Evolutionary conservation across 2,888 invertebrate species (phyloP).

Genomic region (Lomographa bimaculata): DNA sequence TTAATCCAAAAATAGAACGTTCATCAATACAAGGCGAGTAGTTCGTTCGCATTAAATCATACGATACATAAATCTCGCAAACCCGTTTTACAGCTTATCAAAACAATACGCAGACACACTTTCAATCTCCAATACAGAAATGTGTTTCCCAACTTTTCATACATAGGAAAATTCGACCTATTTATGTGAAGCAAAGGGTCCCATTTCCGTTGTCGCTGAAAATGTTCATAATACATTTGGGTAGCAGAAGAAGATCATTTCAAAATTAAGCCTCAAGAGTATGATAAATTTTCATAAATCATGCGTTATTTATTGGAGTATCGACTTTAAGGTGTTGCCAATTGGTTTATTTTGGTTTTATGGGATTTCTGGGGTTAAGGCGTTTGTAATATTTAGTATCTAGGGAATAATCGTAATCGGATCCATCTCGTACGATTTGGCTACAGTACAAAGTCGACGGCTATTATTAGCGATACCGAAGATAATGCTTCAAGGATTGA

Average conservation of each 20-base stretch:
- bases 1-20: constrained; percentile 60
- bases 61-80: constrained; percentile 79
- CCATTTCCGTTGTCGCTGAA: constrained; percentile 50
- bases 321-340: constrained; percentile 78
- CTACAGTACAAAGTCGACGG: constrained; percentile 40
- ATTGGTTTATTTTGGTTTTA: constrained; percentile 74
- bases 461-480: constrained; percentile 24
- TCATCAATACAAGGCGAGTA: constrained; percentile 77
- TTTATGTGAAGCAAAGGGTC: constrained; percentile 52
- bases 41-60: constrained; percentile 84
- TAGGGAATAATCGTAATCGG: constrained; percentile 66
- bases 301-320: constrained; percentile 79
- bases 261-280: constrained; percentile 82
- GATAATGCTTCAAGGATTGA: constrained; percentile 18
- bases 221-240: constrained; percentile 47
- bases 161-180: constrained; percentile 51
- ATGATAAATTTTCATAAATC: constrained; percentile 83
- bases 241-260: constrained; percentile 61
- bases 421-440: constrained; percentile 58
- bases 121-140: constrained; percentile 63
- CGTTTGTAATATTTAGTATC: constrained; percentile 54
- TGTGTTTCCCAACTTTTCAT: constrained; percentile 51
- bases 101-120: constrained; percentile 84
- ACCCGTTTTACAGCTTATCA: constrained; percentile 83
- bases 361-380: constrained; percentile 57